Evolutionary conservation across 1,140 invertebrate species (phyloP), one percentile per base, ranked within the genome.

Genomic region (Plectus sambesii): DNA sequence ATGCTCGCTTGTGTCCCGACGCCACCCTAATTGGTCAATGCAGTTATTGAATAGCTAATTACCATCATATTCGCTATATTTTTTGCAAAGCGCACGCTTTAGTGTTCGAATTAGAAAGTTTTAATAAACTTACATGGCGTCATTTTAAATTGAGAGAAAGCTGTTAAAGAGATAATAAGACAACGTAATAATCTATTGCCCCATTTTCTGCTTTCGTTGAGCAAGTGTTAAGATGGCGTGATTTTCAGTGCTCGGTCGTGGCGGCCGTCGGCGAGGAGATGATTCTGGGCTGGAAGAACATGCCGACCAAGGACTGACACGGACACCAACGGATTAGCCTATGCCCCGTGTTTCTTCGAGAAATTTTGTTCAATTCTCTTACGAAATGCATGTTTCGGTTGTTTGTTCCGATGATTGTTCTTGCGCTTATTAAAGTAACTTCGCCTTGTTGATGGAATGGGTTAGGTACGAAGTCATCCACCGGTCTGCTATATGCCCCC

Each of bases 231-330:
- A 33, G 12, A 33, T 12, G 12, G 12, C 12, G 12, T 12, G 12
- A 12, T n/a, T 54, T 58, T 42, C 53, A 56, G 54, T 33, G 56
- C 33, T 41, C 54, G 29, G 62, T 67, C 39, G 59, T 62, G 23
- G 42, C 58, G 39, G 62, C 62, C 36, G 63, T 61, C 38, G 64
- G 64, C 33, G 62, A 65, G 47, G 62, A 65, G 49, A 54, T 51
- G 23, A 49, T 63, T 45, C 56, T 63, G 12, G 62, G 59, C 12
- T 63, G 56, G 55, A 63, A 63, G 49, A 64, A 61, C 47, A 65
- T 65, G 60, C 55, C 61, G 17, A 63, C 56, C 5, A n/a, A 23
- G 25, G 5, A n/a, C 12, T 20, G 12, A 5, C 5, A 5, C 19
- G n/a, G n/a, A 39, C 38, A 5, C n/a, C n/a, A n/a, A n/a, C n/a